Evolutionary conservation across 2,888 invertebrate genomes (phyloP), one percentile per base, ranked within the genome.

Genomic region (Calliopum simillimum): DNA sequence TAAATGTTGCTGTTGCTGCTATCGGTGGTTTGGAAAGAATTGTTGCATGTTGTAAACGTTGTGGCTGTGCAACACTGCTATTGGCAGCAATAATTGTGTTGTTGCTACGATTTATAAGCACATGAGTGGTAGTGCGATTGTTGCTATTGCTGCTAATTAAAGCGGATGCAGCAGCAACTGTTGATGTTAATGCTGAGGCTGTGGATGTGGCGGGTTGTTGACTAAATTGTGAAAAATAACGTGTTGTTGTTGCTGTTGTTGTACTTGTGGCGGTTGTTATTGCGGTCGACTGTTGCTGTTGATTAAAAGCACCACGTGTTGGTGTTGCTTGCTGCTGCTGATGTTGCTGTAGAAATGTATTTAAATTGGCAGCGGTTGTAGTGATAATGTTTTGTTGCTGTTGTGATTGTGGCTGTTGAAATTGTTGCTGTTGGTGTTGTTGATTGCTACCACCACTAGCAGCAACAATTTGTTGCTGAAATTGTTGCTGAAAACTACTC

Each of bases 161-260:
- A 13, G 68, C 43, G 69, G 70, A 74, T 41, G 73, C 74, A 67
- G 75, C 75, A 56, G 75, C 69, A 62, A 74, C 58, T 68, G 73
- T 71, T 65, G 74, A 11, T 67, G 72, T 58, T 70, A 14, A 23
- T 12, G 21, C 23, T 23, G 5, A 14, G 8, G 68, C 46, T 70
- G 51, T 47, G 47, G 68, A 62, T 21, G 71, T 49, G 77, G 74
- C 64, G 77, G 78, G 43, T 47, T 64, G 74, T 25, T 76, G 69
- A 65, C 80, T 73, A 59, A 82, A 82, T 73, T 82, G 82, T 43
- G 82, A 80, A 68, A 82, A 82, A 44, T 82, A 80, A 14, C 82
- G 80, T 43, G 80, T 80, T 12, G 78, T 75, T 13, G 66, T 56
- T n/a, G 73, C 70, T 11, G 72, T 71, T 64, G 70, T 71, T 51